These are phyloP conservation scores for Drosophila nigritarsus DNA, from an alignment of 2,888 invertebrate species.

Conservation along the genomic window DNA sequence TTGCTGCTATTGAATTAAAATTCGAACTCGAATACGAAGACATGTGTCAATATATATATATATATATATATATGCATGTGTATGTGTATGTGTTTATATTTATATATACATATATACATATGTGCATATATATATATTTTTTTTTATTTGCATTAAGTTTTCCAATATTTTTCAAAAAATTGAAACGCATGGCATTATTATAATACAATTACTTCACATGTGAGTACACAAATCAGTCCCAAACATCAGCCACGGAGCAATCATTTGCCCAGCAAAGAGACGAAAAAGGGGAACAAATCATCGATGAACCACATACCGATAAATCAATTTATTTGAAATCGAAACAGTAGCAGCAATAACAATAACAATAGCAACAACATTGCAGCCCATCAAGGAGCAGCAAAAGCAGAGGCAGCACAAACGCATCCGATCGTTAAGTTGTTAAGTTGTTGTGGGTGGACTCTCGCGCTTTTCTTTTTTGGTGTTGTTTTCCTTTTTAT, in stretches of 20 bases:
- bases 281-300: not conserved
- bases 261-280: not conserved
- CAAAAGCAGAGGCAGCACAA: not conserved
- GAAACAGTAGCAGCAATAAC: slow-evolving; percentile 5
- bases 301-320: slow-evolving; percentile 9
- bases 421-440: slow-evolving; percentile 13
- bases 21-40: slow-evolving; percentile 4
- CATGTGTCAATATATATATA: not conserved
- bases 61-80: not conserved
- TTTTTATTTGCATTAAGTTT: not conserved
- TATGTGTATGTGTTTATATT: no score
- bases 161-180: slow-evolving; percentile 12
- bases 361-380: not conserved
- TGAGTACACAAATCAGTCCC: not conserved
- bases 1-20: slow-evolving; percentile 12
- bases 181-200: slow-evolving; percentile 4
- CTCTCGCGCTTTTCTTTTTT: not conserved
- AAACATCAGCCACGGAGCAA: not conserved
- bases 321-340: slow-evolving; percentile 3
- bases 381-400: not conserved
- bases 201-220: slow-evolving; percentile 3
- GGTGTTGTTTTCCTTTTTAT: not conserved
- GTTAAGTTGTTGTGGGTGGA: not conserved
- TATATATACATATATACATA: not conserved
- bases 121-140: not conserved